Evolutionary conservation across 2,113 vertebrate species (phyloP).

Genomic region (Asarcornis scutulata): DNA sequence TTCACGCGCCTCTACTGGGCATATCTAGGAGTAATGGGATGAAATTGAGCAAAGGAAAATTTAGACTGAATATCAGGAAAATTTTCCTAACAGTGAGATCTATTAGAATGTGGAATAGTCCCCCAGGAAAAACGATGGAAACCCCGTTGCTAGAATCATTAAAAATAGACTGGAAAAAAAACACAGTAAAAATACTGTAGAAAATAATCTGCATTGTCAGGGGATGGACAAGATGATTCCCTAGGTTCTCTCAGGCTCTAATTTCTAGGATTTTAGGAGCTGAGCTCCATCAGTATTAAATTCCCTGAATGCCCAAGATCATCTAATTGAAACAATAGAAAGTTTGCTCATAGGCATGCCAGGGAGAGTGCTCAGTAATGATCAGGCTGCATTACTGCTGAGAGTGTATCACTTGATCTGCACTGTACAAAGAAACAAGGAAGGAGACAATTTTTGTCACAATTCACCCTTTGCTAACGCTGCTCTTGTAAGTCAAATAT

Average conservation of each 20-base stretch:
- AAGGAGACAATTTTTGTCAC: slow-evolving; percentile 59
- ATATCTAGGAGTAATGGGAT: slow-evolving; percentile 72
- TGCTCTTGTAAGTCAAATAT: slow-evolving; percentile 37
- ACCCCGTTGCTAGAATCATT: slow-evolving; percentile 63
- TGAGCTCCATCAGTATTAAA: slow-evolving; percentile 63
- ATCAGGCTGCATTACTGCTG: slow-evolving; percentile 63
- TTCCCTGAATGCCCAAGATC: slow-evolving; percentile 65
- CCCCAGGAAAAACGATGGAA: slow-evolving; percentile 63
- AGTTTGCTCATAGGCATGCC: slow-evolving; percentile 72
- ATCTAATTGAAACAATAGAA: slow-evolving; percentile 73
- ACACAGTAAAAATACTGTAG: slow-evolving; percentile 46
- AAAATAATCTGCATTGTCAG: slow-evolving; percentile 61
- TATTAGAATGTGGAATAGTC: slow-evolving; percentile 71
- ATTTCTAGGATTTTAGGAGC: slow-evolving; percentile 71
- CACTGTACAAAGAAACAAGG: slow-evolving; percentile 50
- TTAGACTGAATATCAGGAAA: slow-evolving; percentile 68
- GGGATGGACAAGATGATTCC: slow-evolving; percentile 59
- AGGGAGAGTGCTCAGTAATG: slow-evolving; percentile 64
- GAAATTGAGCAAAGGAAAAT: slow-evolving; percentile 75
- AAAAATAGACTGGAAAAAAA: slow-evolving; percentile 63
- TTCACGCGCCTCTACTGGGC: slow-evolving; percentile 70
- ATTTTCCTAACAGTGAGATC: slow-evolving; percentile 73
- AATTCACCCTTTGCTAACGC: slow-evolving; percentile 27
- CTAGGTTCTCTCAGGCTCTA: slow-evolving; percentile 38
- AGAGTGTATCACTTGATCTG: slow-evolving; percentile 62